phyloP scores from a whole-genome alignment of 2,888 invertebrate species.

The Himalopsyche kuldschensis region DNA sequence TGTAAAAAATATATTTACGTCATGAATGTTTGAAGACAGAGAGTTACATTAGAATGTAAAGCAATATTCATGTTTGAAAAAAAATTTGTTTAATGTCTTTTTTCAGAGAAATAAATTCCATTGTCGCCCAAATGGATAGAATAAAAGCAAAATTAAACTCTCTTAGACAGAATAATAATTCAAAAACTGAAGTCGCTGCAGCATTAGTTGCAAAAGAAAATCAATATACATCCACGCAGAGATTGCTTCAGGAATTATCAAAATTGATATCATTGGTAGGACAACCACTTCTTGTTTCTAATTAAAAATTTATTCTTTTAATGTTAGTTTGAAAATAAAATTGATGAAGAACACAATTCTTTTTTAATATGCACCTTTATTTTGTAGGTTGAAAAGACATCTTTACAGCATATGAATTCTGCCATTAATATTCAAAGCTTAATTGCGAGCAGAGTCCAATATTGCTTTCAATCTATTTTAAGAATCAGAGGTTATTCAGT shows the following conservation, averaged over 20 bases:
- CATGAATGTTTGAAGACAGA: too few relatives aligned
- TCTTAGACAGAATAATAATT: slow-evolving; percentile 49
- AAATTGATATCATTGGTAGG: slow-evolving; percentile 50
- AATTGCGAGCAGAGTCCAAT: slow-evolving; percentile 54
- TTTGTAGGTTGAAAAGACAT: slow-evolving; percentile 47
- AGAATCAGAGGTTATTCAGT: slow-evolving; percentile 62
- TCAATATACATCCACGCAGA: slow-evolving; percentile 45
- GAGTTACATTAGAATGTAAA: too few relatives aligned
- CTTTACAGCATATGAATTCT: slow-evolving; percentile 50
- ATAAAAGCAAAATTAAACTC: slow-evolving; percentile 51
- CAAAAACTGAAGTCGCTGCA: slow-evolving; percentile 49
- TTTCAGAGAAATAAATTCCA: slow-evolving; percentile 44
- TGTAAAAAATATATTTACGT: too few relatives aligned
- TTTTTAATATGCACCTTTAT: slow-evolving; percentile 15
- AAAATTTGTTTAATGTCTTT: not conserved
- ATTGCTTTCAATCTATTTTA: slow-evolving; percentile 59
- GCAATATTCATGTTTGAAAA: not conserved
- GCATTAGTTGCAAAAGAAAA: slow-evolving; percentile 46
- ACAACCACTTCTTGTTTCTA: not conserved
- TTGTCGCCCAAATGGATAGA: slow-evolving; percentile 52
- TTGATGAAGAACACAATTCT: not conserved
- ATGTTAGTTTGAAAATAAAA: not conserved
- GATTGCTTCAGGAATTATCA: slow-evolving; percentile 44
- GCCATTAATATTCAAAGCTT: slow-evolving; percentile 51
- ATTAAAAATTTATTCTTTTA: not conserved